A percentile compares a stretch with the other conserved stretches of the same genome.
These are phyloP conservation scores for Leptinotarsa haldemani DNA, from an alignment of 2,888 invertebrate species.

Conservation along the genomic window DNA sequence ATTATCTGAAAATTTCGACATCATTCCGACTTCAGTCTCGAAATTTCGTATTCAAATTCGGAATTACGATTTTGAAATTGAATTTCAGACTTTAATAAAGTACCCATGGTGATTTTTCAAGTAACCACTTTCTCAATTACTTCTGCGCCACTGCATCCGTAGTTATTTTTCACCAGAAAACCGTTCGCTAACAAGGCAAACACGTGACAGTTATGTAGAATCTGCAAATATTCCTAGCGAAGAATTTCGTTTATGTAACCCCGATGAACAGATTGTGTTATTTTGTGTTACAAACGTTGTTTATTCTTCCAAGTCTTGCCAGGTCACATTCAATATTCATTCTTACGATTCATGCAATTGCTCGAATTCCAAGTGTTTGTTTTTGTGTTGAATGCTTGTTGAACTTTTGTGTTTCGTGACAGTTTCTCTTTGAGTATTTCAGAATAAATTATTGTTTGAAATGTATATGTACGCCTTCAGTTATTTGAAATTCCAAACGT, in stretches of 20 bases:
- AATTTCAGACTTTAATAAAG: no score
- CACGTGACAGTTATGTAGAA: slow-evolving; percentile 38
- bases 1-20: no score
- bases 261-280: slow-evolving; percentile 37
- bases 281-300: slow-evolving; percentile 35
- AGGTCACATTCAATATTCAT: slow-evolving; percentile 35
- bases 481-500: neutral
- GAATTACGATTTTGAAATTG: no score
- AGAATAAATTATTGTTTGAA: neutral
- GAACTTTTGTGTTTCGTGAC: neutral
- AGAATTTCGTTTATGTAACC: slow-evolving; percentile 31
- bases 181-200: slow-evolving; percentile 32
- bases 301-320: slow-evolving; percentile 27
- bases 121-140: neutral
- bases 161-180: slow-evolving; percentile 24
- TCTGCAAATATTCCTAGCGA: slow-evolving; percentile 28
- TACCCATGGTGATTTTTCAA: no score
- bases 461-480: neutral
- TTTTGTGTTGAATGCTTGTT: neutral
- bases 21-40: no score
- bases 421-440: neutral
- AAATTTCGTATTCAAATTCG: no score
- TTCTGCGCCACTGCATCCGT: neutral
- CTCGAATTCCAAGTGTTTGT: slow-evolving; percentile 11
- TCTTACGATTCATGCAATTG: slow-evolving; percentile 27